Base-by-base conservation (phyloP, 2,888 invertebrate genomes). In the Apoda limacodes region DNA sequence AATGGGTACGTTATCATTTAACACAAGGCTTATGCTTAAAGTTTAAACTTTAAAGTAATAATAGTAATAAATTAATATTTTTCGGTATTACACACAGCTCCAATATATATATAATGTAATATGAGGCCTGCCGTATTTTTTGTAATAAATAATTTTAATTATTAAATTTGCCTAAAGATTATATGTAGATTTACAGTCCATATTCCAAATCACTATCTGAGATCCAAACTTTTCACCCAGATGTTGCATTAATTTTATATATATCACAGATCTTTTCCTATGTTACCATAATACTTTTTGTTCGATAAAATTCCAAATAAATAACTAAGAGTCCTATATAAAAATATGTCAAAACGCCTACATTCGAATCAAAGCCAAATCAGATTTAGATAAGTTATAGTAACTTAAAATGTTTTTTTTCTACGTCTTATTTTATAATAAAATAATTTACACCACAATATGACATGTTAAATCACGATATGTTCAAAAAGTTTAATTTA, bases 231-330 rank as follows among this genome's bases (percentile, higher is more conserved):
- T 48, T 50, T 48, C 60, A 68, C 67, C 71, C 72, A 67, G 74
- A 65, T 70, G 65, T 70, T 66, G 57, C 59, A 53, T 49, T 52
- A 68, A 70, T 70, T 71, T 70, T 74, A 58, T 60, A 56, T 61
- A 64, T 76, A 76, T 76, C 76, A 78, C 76, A 76, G 76, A 66
- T 70, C 64, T 65, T 70, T 69, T 61, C 58, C 65, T 74, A 68
- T 63, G 64, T 52, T 66, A 71, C 55, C 63, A 65, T 74, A 75
- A 76, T 75, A 75, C 72, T 72, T 72, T n/a, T 63, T 47, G 50
- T 62, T 63, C 58, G 50, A 60, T 61, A 40, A 41, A 36, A 25
- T 35, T 32, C 41, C 37, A 40, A 40, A 45, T 40, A 43, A 36
- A 34, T 34, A 30, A 2, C 13, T 22, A 30, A 35, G 40, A 40